Conservation (phyloP, 2,113 vertebrate genomes). For the Melanotaenia duboulayi region DNA sequence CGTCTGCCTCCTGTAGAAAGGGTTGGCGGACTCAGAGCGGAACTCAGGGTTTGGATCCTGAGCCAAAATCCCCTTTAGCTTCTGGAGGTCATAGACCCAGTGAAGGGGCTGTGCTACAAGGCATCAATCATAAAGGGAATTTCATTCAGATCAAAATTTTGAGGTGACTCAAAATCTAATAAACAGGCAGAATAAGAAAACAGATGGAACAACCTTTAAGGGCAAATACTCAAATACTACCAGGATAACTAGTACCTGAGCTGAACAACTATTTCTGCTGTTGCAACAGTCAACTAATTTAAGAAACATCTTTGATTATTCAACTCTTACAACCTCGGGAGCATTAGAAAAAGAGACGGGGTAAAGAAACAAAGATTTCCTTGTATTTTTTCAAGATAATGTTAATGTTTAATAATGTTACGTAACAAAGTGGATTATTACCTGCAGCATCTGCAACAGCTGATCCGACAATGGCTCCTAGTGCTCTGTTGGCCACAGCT, state of each 20-base stretch:
- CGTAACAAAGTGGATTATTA: constrained; percentile 19
- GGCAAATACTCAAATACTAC: neutral
- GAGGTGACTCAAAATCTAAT: neutral
- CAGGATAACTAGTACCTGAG: neutral
- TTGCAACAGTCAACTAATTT: neutral
- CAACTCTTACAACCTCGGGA: neutral
- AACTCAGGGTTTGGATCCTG: constrained; percentile 78
- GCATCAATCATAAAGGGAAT: neutral
- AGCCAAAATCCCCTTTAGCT: constrained; percentile 70
- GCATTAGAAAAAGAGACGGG: neutral
- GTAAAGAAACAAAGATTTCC: neutral
- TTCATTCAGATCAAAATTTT: neutral
- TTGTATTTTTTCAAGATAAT: neutral
- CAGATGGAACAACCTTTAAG: neutral
- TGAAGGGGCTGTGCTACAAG: constrained; percentile 79
- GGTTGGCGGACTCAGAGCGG: constrained; percentile 73
- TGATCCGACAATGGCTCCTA: constrained; percentile 80
- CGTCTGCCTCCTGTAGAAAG: constrained; percentile 79
- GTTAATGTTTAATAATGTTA: no score
- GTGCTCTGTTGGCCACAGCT: constrained; percentile 70
- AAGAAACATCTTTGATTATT: neutral
- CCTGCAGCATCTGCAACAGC: constrained; percentile 83
- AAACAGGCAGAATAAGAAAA: neutral
- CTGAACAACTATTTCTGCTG: no score
- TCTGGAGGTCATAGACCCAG: constrained; percentile 82